Evolutionary conservation across 2,888 invertebrate species (phyloP), one percentile per base, ranked within the genome.

Genomic region (Parthenolecanium corni): DNA sequence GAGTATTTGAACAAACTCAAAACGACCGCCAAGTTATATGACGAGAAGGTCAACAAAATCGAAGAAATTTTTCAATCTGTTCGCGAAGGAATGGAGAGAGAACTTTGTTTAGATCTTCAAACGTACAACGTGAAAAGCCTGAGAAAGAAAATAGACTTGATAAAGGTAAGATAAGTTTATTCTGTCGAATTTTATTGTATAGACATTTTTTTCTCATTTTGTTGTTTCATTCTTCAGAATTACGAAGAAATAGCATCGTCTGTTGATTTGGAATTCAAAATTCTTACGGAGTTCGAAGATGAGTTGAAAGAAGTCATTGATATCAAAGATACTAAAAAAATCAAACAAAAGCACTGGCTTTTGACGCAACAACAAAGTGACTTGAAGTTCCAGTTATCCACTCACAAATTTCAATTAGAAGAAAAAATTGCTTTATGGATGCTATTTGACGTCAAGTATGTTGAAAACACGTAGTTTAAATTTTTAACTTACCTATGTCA

Each of bases 301-400:
- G 85, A 89, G 73, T 76, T 92, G 2, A 87, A 89, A 69, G 89
- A 90, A 71, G 87, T 86, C 69, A 78, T 91, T 4, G 88, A 87
- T 72, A 88, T 89, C 0, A 81, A 83, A 52, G 91, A 92, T 70
- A 84, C 89, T 74, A 86, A 89, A 71, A 77, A 83, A 14, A 81
- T 90, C 52, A 83, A 83, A 68, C 90, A 90, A 71, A 80, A 82
- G 67, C 79, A 85, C 66, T 86, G 88, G 82, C 78, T 89, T 65
- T 73, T 90, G 58, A 80, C 82, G 73, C 89, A 91, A 71, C 86
- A 87, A 69, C 84, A 89, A 67, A 82, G 83, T 1, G 90, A 91
- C 68, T 73, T 90, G 2, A 86, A 89, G 69, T 85, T 88, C 69
- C 86, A 88, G 71, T 74, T 91, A 1, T 80, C 84, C 0, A 78